A percentile compares a stretch with the other conserved stretches of the same genome.
phyloP scores from a whole-genome alignment of 2,888 invertebrate genomes.

The Drosophila stalkeri region DNA sequence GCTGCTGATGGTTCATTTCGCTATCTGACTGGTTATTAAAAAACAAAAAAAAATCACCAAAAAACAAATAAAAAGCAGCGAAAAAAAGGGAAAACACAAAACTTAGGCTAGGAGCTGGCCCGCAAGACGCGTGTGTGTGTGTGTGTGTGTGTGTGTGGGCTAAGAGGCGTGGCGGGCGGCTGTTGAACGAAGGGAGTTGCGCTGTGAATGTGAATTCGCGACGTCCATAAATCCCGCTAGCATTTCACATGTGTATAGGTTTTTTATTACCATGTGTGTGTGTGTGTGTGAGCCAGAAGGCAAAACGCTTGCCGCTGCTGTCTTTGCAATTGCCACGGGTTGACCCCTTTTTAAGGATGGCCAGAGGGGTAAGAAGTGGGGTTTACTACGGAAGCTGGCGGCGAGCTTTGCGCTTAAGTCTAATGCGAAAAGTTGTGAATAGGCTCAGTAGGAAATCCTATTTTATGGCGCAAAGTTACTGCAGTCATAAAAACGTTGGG shows the following conservation, averaged over 20 bases:
- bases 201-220: conserved; percentile 55
- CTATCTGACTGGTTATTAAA: conserved; percentile 75
- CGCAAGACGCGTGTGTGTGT: neutral
- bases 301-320: conserved; percentile 53
- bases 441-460: conserved; percentile 81
- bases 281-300: conserved; percentile 30
- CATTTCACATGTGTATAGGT: conserved; percentile 78
- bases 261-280: conserved; percentile 68
- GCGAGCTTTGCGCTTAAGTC: conserved; percentile 81
- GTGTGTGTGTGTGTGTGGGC: neutral
- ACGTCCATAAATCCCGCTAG: conserved; percentile 72
- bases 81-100: conserved; percentile 37
- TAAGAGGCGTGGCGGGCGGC: neutral
- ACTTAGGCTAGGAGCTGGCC: conserved; percentile 36
- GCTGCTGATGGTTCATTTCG: conserved; percentile 52
- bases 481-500: conserved; percentile 77
- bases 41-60: conserved; percentile 16
- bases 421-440: conserved; percentile 81
- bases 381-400: conserved; percentile 48
- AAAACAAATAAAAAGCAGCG: conserved; percentile 13
- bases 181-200: conserved; percentile 7
- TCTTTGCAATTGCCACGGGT: conserved; percentile 61
- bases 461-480: conserved; percentile 79
- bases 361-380: neutral
- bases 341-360: conserved; percentile 47